Conservation (phyloP, 2,888 invertebrate genomes). For the Gisinianus flammeolus region DNA sequence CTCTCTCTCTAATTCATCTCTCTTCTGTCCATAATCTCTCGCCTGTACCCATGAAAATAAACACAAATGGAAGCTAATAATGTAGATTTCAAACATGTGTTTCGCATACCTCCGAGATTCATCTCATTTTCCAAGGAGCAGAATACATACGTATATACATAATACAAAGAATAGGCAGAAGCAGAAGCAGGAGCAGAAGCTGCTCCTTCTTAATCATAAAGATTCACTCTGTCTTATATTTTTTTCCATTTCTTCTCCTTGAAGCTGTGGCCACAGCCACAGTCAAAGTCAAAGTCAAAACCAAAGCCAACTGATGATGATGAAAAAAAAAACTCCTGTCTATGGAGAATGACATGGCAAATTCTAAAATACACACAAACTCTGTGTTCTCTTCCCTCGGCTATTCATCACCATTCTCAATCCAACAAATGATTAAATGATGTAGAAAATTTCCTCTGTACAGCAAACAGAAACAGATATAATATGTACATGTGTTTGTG, state of each 20-base stretch:
- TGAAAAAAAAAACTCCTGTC: not conserved
- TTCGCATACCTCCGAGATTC: not conserved
- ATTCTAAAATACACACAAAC: conserved; percentile 26
- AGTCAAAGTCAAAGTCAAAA: not conserved
- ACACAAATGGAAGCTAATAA: not conserved
- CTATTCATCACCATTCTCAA: not conserved
- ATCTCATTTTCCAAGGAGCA: not conserved
- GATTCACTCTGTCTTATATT: not conserved
- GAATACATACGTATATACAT: too few relatives aligned
- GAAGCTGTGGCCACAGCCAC: not conserved
- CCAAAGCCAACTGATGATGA: not conserved
- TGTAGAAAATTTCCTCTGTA: conserved; percentile 11
- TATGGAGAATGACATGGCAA: conserved; percentile 24
- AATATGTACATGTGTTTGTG: too few relatives aligned
- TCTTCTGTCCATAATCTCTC: not conserved
- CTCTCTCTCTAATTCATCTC: not conserved
- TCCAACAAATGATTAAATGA: conserved; percentile 30
- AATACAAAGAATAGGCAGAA: not conserved
- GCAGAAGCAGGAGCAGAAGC: not conserved
- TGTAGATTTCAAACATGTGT: not conserved
- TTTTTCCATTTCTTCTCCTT: not conserved
- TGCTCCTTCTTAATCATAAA: not conserved
- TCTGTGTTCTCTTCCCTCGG: not conserved
- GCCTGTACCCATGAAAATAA: not conserved
- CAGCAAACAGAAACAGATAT: too few relatives aligned